Conservation (phyloP, 2,113 vertebrate species). For the Penelope pileata region DNA sequence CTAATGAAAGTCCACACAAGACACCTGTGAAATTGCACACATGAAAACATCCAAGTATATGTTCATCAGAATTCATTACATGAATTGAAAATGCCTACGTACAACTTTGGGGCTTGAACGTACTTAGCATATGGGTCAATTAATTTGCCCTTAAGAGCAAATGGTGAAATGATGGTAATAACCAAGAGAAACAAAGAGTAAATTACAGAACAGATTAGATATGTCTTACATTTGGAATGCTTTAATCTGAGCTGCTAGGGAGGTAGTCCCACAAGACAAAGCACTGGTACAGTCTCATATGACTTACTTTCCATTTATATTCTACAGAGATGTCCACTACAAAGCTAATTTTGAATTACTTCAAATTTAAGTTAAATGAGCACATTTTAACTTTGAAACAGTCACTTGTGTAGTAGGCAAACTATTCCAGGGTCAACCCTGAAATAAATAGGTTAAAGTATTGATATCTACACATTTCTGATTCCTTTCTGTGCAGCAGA, state of each 20-base stretch:
- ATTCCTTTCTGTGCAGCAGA: not conserved
- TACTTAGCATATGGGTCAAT: not conserved
- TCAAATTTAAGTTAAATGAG: not conserved
- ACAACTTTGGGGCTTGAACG: not conserved
- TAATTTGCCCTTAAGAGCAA: not conserved
- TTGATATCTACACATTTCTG: not conserved
- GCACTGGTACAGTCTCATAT: not conserved
- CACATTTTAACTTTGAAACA: not conserved
- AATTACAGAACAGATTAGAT: not conserved
- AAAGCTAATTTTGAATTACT: not conserved
- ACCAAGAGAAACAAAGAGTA: not conserved
- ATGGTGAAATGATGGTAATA: not conserved
- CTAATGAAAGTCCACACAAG: not conserved
- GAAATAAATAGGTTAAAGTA: not conserved
- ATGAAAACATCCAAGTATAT: not conserved
- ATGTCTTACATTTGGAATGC: not conserved
- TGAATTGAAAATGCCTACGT: not conserved
- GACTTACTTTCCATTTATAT: not conserved
- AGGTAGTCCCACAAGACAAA: fast-evolving
- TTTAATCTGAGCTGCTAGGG: not conserved
- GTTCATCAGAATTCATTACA: not conserved
- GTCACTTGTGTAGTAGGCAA: not conserved
- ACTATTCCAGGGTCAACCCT: not conserved
- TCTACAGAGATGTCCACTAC: not conserved
- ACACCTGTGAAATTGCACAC: not conserved